Conservation (phyloP, 2,113 vertebrate species). For the Elachura formosa region DNA sequence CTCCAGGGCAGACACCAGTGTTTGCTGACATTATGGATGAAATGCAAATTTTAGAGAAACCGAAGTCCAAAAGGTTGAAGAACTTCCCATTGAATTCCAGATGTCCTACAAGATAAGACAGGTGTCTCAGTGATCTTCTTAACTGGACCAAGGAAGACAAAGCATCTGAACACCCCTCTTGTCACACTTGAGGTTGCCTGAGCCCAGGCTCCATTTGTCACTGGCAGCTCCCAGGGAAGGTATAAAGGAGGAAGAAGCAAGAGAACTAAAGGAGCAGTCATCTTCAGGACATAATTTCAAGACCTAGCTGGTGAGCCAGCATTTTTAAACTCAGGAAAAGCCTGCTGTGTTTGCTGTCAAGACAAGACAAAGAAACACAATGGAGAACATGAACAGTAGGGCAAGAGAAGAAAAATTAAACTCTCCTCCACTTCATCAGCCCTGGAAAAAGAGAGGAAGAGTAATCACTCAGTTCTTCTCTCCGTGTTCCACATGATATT, state of each 20-base stretch:
- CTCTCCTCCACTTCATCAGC: not conserved
- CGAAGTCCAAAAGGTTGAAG: not conserved
- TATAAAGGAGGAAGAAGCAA: not conserved
- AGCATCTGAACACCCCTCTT: not conserved
- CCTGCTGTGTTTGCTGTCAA: not conserved
- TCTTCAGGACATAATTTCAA: not conserved
- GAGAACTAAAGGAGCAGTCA: not conserved
- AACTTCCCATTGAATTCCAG: not conserved
- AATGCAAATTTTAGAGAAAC: not conserved
- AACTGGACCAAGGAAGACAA: not conserved
- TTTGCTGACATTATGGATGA: not conserved
- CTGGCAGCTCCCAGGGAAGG: not conserved
- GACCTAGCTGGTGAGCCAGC: not conserved
- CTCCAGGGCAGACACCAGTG: not conserved
- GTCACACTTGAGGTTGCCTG: not conserved
- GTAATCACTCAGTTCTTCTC: not conserved
- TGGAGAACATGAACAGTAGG: not conserved
- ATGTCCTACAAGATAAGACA: not conserved
- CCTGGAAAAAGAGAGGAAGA: not conserved
- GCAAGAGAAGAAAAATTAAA: not conserved
- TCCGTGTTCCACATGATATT: not conserved
- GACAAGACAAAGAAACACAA: not conserved
- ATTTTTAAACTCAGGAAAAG: not conserved
- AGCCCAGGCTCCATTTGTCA: not conserved
- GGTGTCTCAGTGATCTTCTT: not conserved